These are phyloP conservation scores for Sphaerophoria taeniata DNA, from an alignment of 2,888 invertebrate species.

Conservation along the genomic window DNA sequence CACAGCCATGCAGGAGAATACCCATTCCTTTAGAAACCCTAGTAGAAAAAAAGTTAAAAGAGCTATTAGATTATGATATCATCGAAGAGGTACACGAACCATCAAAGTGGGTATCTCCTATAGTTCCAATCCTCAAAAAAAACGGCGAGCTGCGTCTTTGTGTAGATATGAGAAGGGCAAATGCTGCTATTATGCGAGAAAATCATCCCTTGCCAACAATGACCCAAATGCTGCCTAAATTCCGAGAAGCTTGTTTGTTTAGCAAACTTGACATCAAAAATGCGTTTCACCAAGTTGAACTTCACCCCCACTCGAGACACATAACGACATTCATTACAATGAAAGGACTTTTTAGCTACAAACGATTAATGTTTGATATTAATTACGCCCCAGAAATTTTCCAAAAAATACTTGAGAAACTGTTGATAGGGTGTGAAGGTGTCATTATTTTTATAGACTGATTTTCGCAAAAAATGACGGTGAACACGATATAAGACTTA, in stretches of 20 bases:
- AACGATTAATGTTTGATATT: conserved; percentile 24
- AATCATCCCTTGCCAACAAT: conserved; percentile 41
- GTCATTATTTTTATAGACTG: conserved; percentile 78
- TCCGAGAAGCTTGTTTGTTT: conserved; percentile 66
- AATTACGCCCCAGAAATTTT: conserved; percentile 76
- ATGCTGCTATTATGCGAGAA: conserved; percentile 27
- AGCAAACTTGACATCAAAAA: conserved; percentile 78
- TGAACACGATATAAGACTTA: conserved; percentile 10
- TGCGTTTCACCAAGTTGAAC: too few relatives aligned
- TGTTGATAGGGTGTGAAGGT: conserved; percentile 76
- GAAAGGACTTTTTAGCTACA: conserved; percentile 77
- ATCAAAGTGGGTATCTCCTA: too few relatives aligned
- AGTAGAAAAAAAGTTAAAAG: too few relatives aligned
- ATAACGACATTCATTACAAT: conserved; percentile 76
- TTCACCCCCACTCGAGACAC: conserved; percentile 79
- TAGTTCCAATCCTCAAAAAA: too few relatives aligned
- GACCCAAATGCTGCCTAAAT: conserved; percentile 26
- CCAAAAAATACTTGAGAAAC: conserved; percentile 75
- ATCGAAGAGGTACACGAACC: too few relatives aligned
- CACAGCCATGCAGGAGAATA: conserved; percentile 24
- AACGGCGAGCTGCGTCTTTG: too few relatives aligned
- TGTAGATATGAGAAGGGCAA: conserved; percentile 31
- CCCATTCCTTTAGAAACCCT: too few relatives aligned
- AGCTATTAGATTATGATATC: too few relatives aligned
- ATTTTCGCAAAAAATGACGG: conserved; percentile 8